These are phyloP conservation scores for Pseudomugil gertrudae DNA, from an alignment of 2,797 vertebrate genomes.

Conservation along the genomic window DNA sequence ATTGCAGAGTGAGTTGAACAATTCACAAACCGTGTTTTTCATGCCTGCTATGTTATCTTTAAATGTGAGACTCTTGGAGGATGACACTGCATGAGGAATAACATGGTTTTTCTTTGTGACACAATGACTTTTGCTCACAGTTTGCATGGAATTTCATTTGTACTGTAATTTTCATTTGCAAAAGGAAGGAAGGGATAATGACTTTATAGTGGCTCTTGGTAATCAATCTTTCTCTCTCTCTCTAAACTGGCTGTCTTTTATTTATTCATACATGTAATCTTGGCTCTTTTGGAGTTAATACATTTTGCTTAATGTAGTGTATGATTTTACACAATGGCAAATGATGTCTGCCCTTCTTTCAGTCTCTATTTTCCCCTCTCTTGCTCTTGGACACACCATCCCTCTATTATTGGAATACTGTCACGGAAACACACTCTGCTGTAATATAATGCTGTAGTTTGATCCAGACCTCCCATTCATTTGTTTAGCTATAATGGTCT, in stretches of 20 bases:
- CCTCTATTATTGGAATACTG: constrained; percentile 61
- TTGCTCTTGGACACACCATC: constrained; percentile 31
- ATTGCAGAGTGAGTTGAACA: background rate
- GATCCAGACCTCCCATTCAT: constrained; percentile 81
- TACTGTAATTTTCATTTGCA: background rate
- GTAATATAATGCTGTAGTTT: constrained; percentile 70
- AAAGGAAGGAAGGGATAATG: background rate
- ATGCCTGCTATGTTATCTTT: background rate
- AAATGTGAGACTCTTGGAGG: background rate
- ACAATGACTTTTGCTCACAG: background rate
- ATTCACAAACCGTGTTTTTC: constrained; percentile 3
- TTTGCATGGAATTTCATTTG: background rate
- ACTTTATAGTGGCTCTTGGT: background rate
- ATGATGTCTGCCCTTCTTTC: constrained; percentile 35
- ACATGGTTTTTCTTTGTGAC: background rate
- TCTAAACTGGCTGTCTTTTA: constrained; percentile 13
- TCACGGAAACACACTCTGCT: constrained; percentile 63
- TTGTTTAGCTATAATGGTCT: constrained; percentile 80
- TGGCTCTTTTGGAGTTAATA: constrained; percentile 11
- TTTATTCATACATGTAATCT: constrained; percentile 19
- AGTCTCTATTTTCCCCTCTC: constrained; percentile 11
- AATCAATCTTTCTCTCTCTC: background rate
- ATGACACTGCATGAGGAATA: background rate
- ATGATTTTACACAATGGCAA: constrained; percentile 55
- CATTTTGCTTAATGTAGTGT: constrained; percentile 30